Conservation (phyloP, 2,113 vertebrate species). For the Ammodytes dubius region DNA sequence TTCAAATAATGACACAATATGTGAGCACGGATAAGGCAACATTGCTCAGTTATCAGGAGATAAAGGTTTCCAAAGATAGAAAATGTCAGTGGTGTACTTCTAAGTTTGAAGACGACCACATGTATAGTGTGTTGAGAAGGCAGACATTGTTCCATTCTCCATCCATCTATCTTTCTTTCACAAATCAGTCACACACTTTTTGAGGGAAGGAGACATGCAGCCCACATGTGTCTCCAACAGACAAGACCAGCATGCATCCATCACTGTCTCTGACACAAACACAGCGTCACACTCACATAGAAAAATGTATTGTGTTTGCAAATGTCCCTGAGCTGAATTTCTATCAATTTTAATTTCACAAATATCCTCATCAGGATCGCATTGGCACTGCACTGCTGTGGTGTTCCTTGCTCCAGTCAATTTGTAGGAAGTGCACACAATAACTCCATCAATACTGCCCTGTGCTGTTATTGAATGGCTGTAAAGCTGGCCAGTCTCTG, state of each 20-base stretch:
- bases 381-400: slow-evolving; percentile 30
- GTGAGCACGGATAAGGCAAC: slow-evolving; percentile 9
- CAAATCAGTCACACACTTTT: slow-evolving; percentile 33
- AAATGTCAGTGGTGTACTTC: background rate
- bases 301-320: slow-evolving; percentile 36
- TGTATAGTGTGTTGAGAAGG: background rate
- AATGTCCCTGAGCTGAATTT: slow-evolving; percentile 34
- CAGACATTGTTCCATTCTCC: background rate
- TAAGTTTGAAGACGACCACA: background rate
- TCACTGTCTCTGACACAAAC: slow-evolving; percentile 44
- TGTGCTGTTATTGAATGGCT: slow-evolving; percentile 79
- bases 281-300: slow-evolving; percentile 5
- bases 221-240: slow-evolving; percentile 34
- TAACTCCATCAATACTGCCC: slow-evolving; percentile 77
- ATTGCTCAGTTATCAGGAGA: slow-evolving; percentile 15
- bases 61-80: background rate
- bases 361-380: slow-evolving; percentile 52
- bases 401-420: slow-evolving; percentile 59
- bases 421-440: slow-evolving; percentile 72
- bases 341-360: slow-evolving; percentile 64
- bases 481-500: slow-evolving; percentile 67
- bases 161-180: slow-evolving; percentile 24
- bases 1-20: background rate
- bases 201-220: slow-evolving; percentile 24
- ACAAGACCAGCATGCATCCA: slow-evolving; percentile 47